Percentiles rank a stretch among this genome's conserved stretches.
Evolutionary conservation across 2,113 vertebrate species (phyloP).

Genomic region (Sarotherodon lohbergeri): DNA sequence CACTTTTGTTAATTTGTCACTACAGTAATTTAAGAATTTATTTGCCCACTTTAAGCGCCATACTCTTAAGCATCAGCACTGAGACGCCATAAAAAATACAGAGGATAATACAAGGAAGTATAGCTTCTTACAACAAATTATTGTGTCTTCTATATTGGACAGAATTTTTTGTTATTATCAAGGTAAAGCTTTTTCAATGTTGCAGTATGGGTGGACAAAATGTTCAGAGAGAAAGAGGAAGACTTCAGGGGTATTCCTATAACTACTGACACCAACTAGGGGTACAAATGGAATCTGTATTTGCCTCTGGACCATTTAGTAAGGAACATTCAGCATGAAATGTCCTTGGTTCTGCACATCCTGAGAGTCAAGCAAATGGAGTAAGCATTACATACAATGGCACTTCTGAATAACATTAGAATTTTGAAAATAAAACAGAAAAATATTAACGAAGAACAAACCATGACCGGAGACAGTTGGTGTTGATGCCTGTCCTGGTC

Average conservation of each 20-base stretch:
- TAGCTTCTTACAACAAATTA: neutral
- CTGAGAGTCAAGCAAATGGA: neutral
- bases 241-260: neutral
- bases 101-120: neutral
- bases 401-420: neutral
- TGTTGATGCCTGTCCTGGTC: neutral
- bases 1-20: neutral
- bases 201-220: neutral
- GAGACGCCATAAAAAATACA: neutral
- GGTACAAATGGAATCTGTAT: neutral
- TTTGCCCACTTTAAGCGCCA: rapidly evolving
- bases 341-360: neutral
- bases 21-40: neutral
- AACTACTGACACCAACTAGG: neutral
- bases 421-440: neutral
- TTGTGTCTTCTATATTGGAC: neutral
- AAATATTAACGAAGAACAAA: neutral
- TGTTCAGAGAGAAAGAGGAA: neutral
- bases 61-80: neutral
- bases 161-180: neutral
- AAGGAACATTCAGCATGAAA: neutral
- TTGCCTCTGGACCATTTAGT: neutral
- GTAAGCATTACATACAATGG: neutral
- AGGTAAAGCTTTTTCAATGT: neutral
- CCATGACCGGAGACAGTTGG: neutral